A percentile compares a stretch with the other conserved stretches of the same genome.
These are phyloP conservation scores for Aporrectodea caliginosa DNA, from an alignment of 1,140 invertebrate genomes.

Conservation along the genomic window DNA sequence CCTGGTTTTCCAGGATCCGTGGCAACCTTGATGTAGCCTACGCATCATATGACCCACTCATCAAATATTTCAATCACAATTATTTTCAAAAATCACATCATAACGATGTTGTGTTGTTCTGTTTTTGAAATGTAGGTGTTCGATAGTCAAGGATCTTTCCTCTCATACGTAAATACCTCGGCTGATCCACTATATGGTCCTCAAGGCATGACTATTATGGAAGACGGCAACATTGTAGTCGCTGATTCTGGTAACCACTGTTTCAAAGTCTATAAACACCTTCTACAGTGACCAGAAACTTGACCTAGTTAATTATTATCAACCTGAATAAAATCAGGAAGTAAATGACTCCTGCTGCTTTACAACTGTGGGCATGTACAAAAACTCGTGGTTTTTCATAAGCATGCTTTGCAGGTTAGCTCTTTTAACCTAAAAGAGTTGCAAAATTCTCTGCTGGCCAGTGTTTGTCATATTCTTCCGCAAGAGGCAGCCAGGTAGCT, in stretches of 20 bases:
- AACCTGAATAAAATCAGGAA: no score
- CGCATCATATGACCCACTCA: background rate
- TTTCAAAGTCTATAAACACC: slow-evolving; percentile 61
- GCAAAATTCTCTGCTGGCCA: no score
- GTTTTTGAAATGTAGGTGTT: slow-evolving; percentile 57
- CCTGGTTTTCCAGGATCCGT: background rate
- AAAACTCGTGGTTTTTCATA: no score
- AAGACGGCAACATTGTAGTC: slow-evolving; percentile 60
- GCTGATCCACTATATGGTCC: slow-evolving; percentile 62
- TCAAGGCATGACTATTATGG: slow-evolving; percentile 59
- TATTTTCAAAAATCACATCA: background rate
- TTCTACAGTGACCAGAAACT: slow-evolving; percentile 43
- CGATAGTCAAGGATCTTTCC: slow-evolving; percentile 60
- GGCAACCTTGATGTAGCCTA: background rate
- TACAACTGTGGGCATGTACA: no score
- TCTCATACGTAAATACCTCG: slow-evolving; percentile 60
- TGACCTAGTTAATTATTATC: no score
- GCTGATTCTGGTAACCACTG: slow-evolving; percentile 64
- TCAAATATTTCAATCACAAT: background rate
- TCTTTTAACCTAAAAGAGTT: no score
- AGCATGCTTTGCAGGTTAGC: no score
- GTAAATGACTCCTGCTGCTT: no score
- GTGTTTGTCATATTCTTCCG: no score
- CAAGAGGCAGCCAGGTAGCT: no score
- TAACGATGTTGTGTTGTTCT: background rate